Evolutionary conservation across 2,888 invertebrate species (phyloP).

Genomic region (Lingula anatina): DNA sequence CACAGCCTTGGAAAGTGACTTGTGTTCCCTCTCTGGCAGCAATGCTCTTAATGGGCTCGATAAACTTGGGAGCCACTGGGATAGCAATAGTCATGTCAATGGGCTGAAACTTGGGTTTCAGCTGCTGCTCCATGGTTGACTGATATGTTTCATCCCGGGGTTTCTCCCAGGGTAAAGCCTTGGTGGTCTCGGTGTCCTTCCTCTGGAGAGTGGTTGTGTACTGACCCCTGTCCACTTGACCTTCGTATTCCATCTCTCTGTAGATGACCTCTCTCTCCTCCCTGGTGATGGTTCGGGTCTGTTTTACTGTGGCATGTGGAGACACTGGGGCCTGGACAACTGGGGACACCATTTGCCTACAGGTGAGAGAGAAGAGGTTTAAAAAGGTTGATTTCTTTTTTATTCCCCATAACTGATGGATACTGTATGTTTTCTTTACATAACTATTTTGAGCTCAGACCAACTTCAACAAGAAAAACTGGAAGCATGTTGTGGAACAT

Average conservation of each 20-base stretch:
- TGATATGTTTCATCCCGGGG: too few relatives aligned
- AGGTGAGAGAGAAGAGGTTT: too few relatives aligned
- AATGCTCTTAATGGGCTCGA: constrained; percentile 75
- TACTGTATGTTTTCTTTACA: too few relatives aligned
- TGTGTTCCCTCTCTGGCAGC: constrained; percentile 85
- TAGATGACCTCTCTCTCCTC: constrained; percentile 6
- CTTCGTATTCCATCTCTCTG: not conserved
- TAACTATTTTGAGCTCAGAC: too few relatives aligned
- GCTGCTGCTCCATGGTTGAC: constrained; percentile 29
- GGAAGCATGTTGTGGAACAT: too few relatives aligned
- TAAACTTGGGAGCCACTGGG: constrained; percentile 48
- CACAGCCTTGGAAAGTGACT: constrained; percentile 83
- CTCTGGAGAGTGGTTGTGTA: not conserved
- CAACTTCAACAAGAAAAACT: too few relatives aligned
- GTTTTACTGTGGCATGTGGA: constrained; percentile 9
- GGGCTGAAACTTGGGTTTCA: constrained; percentile 39
- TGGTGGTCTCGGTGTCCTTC: not conserved
- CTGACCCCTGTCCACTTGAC: not conserved
- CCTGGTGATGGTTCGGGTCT: constrained; percentile 29
- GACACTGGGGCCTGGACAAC: constrained; percentile 1
- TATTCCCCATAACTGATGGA: too few relatives aligned
- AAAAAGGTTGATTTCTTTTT: too few relatives aligned
- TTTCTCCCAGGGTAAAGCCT: too few relatives aligned
- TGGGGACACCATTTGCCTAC: too few relatives aligned
- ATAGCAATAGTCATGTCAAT: constrained; percentile 47